Evolutionary conservation across 2,113 vertebrate genomes (phyloP).

Genomic region (Zosterops japonicus): DNA sequence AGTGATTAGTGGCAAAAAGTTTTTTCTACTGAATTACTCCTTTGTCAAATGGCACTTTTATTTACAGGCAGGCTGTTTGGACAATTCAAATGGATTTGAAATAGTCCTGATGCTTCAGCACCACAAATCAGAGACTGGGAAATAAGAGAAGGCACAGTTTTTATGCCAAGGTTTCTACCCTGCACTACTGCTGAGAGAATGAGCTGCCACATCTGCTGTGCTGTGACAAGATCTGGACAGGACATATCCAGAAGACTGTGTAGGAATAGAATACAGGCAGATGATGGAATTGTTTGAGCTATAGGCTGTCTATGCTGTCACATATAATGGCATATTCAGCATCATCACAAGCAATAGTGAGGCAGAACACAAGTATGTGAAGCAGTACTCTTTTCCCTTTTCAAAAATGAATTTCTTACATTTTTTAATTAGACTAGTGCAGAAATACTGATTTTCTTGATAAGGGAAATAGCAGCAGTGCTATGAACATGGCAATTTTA

Average conservation of each 20-base stretch:
- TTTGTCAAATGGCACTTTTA: background rate
- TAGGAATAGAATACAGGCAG: background rate
- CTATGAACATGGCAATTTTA: background rate
- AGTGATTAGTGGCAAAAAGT: background rate
- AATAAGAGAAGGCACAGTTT: background rate
- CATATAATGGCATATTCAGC: background rate
- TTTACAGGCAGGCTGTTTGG: background rate
- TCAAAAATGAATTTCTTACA: background rate
- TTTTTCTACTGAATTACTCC: background rate
- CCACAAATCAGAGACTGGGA: accelerated
- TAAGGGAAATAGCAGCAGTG: background rate
- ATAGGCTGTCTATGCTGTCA: background rate
- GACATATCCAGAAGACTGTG: background rate
- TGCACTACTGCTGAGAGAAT: background rate
- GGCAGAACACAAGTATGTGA: background rate
- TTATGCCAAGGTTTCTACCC: background rate
- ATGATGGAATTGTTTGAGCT: conserved; percentile 28
- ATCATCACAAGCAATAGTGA: background rate
- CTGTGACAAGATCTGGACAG: conserved; percentile 16
- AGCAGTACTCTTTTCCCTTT: background rate
- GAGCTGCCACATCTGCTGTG: conserved; percentile 23
- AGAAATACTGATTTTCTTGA: background rate
- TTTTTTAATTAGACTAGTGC: background rate
- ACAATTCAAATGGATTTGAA: background rate
- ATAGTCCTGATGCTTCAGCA: background rate